phyloP scores from a whole-genome alignment of 2,888 invertebrate species.

The Desoria tigrina region DNA sequence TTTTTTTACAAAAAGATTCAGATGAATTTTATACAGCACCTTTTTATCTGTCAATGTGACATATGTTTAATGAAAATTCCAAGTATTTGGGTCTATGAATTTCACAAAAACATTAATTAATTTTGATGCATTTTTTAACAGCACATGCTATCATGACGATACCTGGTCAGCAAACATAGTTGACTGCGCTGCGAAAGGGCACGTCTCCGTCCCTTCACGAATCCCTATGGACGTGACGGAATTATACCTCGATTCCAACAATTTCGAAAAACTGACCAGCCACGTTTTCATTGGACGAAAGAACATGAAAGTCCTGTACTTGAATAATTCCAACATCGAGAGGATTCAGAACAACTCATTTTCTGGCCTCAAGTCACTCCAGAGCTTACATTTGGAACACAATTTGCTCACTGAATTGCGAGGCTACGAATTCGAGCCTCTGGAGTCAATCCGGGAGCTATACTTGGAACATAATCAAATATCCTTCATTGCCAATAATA shows the following conservation, averaged over 20 bases:
- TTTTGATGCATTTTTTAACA: too few species aligned
- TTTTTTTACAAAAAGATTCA: too few species aligned
- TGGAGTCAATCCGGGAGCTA: constrained; percentile 80
- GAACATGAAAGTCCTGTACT: constrained; percentile 80
- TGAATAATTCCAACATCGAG: constrained; percentile 84
- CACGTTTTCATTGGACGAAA: constrained; percentile 90
- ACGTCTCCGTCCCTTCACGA: constrained; percentile 72
- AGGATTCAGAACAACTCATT: constrained; percentile 86
- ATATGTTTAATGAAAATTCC: constrained; percentile 89
- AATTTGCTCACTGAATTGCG: constrained; percentile 77
- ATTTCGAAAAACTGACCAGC: constrained; percentile 80
- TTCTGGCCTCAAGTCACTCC: constrained; percentile 77
- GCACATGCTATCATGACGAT: constrained; percentile 92
- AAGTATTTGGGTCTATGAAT: too few species aligned
- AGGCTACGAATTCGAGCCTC: constrained; percentile 78
- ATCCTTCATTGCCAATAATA: constrained; percentile 78
- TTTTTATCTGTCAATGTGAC: not conserved
- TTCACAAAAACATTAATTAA: too few species aligned
- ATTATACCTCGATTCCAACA: constrained; percentile 88
- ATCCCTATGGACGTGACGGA: constrained; percentile 89
- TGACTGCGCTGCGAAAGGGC: constrained; percentile 78
- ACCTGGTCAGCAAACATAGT: constrained; percentile 91
- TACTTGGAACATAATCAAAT: constrained; percentile 85
- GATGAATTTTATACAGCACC: not conserved
- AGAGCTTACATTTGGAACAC: constrained; percentile 81